A percentile compares a stretch with the other conserved stretches of the same genome.
These are phyloP conservation scores for Ochotona princeps DNA, from an alignment of 2,113 vertebrate species.

Conservation along the genomic window DNA sequence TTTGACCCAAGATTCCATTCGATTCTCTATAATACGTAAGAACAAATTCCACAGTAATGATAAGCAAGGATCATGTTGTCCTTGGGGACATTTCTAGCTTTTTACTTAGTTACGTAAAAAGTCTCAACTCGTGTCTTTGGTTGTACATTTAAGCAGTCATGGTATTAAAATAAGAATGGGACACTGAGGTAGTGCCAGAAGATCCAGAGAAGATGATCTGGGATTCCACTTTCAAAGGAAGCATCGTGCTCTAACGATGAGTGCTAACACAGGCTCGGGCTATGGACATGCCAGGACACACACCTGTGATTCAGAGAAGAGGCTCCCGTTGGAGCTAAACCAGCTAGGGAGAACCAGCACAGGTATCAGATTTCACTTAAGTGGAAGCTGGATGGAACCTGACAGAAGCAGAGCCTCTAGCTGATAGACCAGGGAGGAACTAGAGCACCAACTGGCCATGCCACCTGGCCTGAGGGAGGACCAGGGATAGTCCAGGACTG, in stretches of 20 bases:
- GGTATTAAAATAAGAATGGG: slow-evolving; percentile 28
- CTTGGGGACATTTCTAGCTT: background rate
- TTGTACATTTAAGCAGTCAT: slow-evolving; percentile 15
- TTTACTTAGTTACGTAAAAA: background rate
- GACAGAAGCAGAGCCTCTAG: background rate
- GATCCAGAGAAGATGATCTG: background rate
- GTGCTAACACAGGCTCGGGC: background rate
- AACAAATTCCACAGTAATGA: background rate
- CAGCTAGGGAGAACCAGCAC: background rate
- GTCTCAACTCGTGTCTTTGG: background rate
- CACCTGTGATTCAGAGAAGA: background rate
- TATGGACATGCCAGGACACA: background rate
- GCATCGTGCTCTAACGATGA: background rate
- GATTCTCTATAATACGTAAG: background rate
- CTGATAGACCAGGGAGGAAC: fast-evolving
- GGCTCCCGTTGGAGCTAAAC: background rate
- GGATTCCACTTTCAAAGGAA: background rate
- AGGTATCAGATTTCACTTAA: background rate
- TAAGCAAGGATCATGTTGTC: background rate
- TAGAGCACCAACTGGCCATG: background rate
- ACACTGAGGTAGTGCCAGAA: background rate
- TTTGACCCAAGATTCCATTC: background rate
- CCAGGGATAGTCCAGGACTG: background rate
- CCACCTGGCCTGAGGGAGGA: background rate
- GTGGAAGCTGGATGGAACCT: background rate